Percentiles rank a stretch among this genome's conserved stretches.
Conservation (phyloP, 92 coral and sea anemone genomes). For the Porites lobata region DNA sequence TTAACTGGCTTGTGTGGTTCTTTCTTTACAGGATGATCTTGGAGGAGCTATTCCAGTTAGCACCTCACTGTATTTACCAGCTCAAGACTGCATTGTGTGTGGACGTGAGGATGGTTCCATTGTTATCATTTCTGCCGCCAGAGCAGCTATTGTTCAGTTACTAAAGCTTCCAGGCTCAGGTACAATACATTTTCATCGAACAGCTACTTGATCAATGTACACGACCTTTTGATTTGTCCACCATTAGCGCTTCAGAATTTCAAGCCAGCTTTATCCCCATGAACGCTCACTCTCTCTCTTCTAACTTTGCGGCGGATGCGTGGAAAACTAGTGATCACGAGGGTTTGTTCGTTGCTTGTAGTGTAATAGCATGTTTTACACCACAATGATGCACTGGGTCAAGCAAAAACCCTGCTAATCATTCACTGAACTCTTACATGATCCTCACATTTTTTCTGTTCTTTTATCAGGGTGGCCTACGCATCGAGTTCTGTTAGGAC, state of each 20-base stretch:
- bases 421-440: no score
- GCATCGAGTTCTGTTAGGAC: slow-evolving; percentile 93
- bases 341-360: no score
- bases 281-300: no score
- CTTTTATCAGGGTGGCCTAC: slow-evolving; percentile 88
- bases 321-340: no score
- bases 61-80: slow-evolving; percentile 84
- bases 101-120: slow-evolving; percentile 98
- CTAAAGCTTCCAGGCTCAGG: slow-evolving; percentile 60
- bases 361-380: no score
- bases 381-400: not conserved
- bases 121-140: slow-evolving; percentile 92
- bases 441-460: not conserved
- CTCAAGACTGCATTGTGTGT: slow-evolving; percentile 92
- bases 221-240: no score
- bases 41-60: slow-evolving; percentile 78
- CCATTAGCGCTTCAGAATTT: no score
- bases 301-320: no score
- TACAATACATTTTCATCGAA: not conserved
- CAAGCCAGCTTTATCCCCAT: no score
- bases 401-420: not conserved
- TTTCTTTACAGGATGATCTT: slow-evolving; percentile 72
- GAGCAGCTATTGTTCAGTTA: slow-evolving; percentile 92
- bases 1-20: not conserved
- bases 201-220: no score